Percentiles rank a stretch among this genome's conserved stretches.
phyloP scores from a whole-genome alignment of 2,113 vertebrate species.

The Salminus brasiliensis region DNA sequence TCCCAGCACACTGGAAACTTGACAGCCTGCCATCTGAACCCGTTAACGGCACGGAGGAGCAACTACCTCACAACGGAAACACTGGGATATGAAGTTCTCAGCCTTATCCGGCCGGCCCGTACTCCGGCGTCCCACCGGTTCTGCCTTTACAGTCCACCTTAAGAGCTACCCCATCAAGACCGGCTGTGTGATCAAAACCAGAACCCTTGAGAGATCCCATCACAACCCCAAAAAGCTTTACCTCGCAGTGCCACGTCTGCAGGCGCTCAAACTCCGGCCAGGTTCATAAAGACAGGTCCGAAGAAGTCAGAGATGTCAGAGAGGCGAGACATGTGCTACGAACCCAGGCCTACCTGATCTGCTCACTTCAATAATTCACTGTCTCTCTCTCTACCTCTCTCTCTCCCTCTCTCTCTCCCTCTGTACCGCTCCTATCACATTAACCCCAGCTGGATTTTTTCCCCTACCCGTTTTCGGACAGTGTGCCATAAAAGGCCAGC shows the following conservation, averaged over 20 bases:
- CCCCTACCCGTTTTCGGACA: not conserved
- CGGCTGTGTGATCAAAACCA: not conserved
- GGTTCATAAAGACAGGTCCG: not conserved
- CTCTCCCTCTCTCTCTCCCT: not conserved
- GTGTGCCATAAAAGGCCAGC: not conserved
- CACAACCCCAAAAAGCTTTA: not conserved
- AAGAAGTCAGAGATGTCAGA: not conserved
- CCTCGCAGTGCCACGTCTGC: not conserved
- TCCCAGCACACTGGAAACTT: not conserved
- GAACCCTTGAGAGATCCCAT: not conserved
- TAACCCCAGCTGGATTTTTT: not conserved
- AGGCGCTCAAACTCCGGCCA: not conserved
- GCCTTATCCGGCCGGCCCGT: too few relatives aligned
- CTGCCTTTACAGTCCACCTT: not conserved
- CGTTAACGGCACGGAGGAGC: not conserved
- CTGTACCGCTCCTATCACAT: not conserved
- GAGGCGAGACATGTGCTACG: not conserved
- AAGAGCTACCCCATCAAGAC: not conserved
- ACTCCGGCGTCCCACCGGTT: not conserved
- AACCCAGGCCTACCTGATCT: not conserved
- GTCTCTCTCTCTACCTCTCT: not conserved
- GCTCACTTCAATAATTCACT: conserved; percentile 8
- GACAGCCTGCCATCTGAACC: not conserved
- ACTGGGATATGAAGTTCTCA: too few relatives aligned
- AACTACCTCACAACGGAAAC: not conserved